Percentiles rank a stretch among this genome's conserved stretches.
These are phyloP conservation scores for Thomomys bottae DNA, from an alignment of 2,113 vertebrate genomes.

Conservation along the genomic window DNA sequence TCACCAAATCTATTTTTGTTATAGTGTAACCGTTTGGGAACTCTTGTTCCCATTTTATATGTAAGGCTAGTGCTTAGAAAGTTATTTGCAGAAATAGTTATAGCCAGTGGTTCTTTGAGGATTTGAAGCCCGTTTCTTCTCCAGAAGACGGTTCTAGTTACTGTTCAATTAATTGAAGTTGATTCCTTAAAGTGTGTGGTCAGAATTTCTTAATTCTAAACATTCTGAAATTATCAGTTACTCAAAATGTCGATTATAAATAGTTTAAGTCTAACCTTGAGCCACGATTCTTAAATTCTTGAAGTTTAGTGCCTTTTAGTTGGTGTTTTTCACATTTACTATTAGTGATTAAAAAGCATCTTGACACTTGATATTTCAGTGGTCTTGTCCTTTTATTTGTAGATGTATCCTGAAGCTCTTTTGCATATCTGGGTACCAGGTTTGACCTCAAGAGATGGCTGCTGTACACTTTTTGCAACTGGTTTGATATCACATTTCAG, in stretches of 20 bases:
- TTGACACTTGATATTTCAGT: neutral
- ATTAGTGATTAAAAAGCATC: neutral
- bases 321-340: neutral
- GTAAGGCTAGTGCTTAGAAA: constrained; percentile 38
- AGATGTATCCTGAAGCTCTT: constrained; percentile 93
- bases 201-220: constrained; percentile 64
- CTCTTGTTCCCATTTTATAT: neutral
- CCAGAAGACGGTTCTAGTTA: neutral
- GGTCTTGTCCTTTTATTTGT: constrained; percentile 72
- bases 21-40: neutral
- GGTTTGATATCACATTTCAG: constrained; percentile 91
- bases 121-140: neutral
- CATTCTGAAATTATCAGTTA: neutral
- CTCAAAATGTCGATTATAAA: constrained; percentile 29
- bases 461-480: constrained; percentile 86
- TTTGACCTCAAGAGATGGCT: constrained; percentile 88
- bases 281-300: constrained; percentile 54
- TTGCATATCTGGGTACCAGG: constrained; percentile 83
- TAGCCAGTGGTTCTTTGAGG: constrained; percentile 6
- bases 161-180: constrained; percentile 27
- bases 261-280: constrained; percentile 8
- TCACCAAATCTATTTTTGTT: neutral
- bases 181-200: constrained; percentile 22
- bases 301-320: constrained; percentile 22
- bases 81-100: constrained; percentile 9